Percentiles rank a stretch among this genome's conserved stretches.
Conservation (phyloP, 2,797 vertebrate species). For the Masticophis lateralis region DNA sequence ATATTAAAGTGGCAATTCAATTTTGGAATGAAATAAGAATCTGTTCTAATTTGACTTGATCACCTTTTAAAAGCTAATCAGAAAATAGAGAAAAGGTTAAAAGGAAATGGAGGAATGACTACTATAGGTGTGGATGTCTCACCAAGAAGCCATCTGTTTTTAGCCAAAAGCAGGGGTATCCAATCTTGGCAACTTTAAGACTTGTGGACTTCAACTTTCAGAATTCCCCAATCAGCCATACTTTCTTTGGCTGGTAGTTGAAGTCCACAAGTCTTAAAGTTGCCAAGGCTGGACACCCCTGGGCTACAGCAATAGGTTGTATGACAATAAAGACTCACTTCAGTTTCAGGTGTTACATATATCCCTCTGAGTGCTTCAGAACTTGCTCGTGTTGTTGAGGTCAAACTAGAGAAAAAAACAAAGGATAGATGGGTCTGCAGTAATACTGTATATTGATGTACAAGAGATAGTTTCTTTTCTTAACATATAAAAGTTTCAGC, state of each 20-base stretch:
- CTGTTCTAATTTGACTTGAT: not conserved
- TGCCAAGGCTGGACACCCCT: not conserved
- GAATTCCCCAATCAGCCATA: not conserved
- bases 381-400: constrained; percentile 90
- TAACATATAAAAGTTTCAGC: not conserved
- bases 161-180: not conserved
- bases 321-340: constrained; percentile 74
- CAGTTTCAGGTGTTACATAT: constrained; percentile 82
- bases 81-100: not conserved
- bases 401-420: constrained; percentile 78
- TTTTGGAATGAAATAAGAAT: fast-evolving
- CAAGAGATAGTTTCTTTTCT: not conserved
- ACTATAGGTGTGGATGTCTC: not conserved
- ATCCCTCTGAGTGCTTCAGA: constrained; percentile 86
- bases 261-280: not conserved
- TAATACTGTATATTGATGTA: not conserved
- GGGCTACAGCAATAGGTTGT: not conserved
- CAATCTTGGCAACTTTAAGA: not conserved
- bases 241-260: not conserved
- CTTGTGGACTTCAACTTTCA: not conserved
- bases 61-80: not conserved
- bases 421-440: not conserved
- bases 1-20: not conserved
- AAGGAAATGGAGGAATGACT: not conserved
- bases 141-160: not conserved